These are phyloP conservation scores for Balaenoptera acutorostrata DNA, from an alignment of 2,113 vertebrate genomes.

Conservation along the genomic window DNA sequence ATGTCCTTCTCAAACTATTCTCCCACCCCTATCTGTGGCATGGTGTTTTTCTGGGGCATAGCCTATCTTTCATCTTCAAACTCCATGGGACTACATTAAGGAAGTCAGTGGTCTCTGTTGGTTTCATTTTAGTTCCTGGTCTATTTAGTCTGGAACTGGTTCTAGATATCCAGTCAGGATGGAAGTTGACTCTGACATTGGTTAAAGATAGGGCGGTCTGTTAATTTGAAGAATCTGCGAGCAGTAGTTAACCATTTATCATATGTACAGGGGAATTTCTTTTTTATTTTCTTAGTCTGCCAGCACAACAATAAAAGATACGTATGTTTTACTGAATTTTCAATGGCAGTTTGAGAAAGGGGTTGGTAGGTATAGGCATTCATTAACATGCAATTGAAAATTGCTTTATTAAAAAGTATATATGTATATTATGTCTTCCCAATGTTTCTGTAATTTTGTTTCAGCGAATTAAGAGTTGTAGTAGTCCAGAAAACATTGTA, in stretches of 20 bases:
- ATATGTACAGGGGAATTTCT: background rate
- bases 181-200: background rate
- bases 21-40: background rate
- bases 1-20: background rate
- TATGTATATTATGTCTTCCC: background rate
- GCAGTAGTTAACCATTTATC: background rate
- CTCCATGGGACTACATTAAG: background rate
- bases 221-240: background rate
- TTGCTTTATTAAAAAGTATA: background rate
- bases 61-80: background rate
- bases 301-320: background rate
- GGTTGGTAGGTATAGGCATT: background rate
- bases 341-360: background rate
- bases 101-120: background rate
- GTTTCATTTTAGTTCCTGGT: background rate
- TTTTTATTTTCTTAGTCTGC: background rate
- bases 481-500: background rate
- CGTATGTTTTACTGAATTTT: background rate
- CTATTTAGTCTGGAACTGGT: background rate
- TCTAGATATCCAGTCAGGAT: background rate
- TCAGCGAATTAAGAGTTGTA: background rate
- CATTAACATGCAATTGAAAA: background rate
- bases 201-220: background rate
- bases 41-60: background rate
- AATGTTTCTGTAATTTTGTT: background rate